Percentiles rank a stretch among this genome's conserved stretches.
These are phyloP conservation scores for Glaucomys volans DNA, from an alignment of 2,113 vertebrate species.

Conservation along the genomic window DNA sequence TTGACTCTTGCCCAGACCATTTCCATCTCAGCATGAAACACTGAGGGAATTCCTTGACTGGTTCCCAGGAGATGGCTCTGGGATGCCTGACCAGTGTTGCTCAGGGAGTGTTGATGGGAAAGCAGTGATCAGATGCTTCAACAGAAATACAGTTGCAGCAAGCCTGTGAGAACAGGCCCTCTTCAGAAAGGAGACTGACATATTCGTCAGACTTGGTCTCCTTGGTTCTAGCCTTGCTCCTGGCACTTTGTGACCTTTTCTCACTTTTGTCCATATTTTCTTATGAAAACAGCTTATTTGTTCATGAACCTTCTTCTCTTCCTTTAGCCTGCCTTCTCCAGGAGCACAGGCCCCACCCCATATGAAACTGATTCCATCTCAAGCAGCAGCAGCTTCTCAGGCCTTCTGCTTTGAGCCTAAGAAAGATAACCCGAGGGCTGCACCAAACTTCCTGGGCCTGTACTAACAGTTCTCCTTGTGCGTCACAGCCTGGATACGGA, in stretches of 20 bases:
- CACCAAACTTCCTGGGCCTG: no score
- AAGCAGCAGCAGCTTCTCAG: neutral
- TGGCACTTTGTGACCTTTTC: neutral
- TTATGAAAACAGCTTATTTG: neutral
- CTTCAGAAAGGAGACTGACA: neutral
- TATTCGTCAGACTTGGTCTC: neutral
- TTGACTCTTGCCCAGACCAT: neutral
- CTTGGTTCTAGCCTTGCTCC: neutral
- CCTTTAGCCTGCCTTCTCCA: neutral
- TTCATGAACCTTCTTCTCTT: neutral
- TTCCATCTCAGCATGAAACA: neutral
- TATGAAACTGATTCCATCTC: neutral
- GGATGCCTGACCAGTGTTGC: neutral
- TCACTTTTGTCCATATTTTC: neutral
- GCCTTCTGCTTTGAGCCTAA: neutral
- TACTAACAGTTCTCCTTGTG: neutral
- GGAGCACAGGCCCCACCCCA: rapidly evolving
- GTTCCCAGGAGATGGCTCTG: neutral
- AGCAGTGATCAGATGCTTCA: neutral
- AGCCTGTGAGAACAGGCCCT: neutral
- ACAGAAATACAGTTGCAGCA: neutral
- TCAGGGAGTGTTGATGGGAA: neutral
- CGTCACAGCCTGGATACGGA: neutral
- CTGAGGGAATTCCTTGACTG: neutral
- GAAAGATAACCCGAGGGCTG: neutral